These are phyloP conservation scores for honey bee (Apis mellifera) DNA, from an alignment of 1,140 invertebrate species.

Conservation along the genomic window DNA sequence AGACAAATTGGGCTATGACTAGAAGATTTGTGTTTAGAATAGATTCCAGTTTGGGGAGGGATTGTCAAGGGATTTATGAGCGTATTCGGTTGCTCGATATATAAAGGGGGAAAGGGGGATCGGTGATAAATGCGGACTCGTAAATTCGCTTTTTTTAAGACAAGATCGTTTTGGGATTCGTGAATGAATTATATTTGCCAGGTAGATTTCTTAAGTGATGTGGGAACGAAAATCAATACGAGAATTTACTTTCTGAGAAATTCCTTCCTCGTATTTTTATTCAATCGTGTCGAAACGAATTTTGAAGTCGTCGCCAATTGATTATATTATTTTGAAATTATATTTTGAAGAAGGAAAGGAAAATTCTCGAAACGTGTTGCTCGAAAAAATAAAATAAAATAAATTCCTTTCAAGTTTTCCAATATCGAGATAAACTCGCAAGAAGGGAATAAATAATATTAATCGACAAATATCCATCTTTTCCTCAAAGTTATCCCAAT, in stretches of 20 bases:
- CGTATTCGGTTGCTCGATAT: constrained; percentile 10
- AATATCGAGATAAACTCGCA: too few relatives aligned
- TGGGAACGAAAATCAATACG: neutral
- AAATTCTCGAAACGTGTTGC: too few relatives aligned
- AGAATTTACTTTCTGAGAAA: neutral
- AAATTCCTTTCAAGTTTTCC: too few relatives aligned
- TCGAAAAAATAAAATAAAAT: too few relatives aligned
- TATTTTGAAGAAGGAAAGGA: too few relatives aligned
- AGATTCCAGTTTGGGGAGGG: neutral
- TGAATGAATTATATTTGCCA: neutral
- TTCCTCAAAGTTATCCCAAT: too few relatives aligned
- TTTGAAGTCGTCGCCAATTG: neutral
- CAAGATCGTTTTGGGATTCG: neutral
- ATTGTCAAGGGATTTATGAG: neutral
- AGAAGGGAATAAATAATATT: too few relatives aligned
- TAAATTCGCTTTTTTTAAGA: constrained; percentile 14
- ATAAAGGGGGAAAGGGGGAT: neutral
- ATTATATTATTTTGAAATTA: too few relatives aligned
- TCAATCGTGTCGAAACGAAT: neutral
- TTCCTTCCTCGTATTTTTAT: neutral
- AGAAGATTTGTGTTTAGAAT: constrained; percentile 13
- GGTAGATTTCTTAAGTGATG: neutral
- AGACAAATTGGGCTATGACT: constrained; percentile 17
- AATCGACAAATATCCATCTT: too few relatives aligned
- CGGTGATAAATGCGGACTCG: neutral